Base-by-base conservation (phyloP, 2,797 vertebrate genomes). In the Microctenopoma stevenorrisi region DNA sequence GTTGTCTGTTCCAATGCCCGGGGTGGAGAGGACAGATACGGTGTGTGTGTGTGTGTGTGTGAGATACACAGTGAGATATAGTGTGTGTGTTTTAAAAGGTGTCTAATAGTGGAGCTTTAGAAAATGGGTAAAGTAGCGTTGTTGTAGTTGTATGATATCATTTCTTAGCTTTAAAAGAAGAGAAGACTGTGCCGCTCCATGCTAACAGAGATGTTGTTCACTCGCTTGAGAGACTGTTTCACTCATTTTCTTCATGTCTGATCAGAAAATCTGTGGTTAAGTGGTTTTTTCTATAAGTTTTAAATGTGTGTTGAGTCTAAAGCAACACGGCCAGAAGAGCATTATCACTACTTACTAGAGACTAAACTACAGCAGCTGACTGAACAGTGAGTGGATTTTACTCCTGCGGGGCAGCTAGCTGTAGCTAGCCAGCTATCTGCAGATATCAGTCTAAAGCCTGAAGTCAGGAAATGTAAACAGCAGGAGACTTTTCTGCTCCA, bases 1-100 rank as follows among this genome's bases (percentile, higher is more conserved):
- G 87, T 91, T 89, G 89, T 86, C 84, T 87, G 87, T 91, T 92
- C 89, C 88, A 91, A 79, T 89, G 90, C 89, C 90, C 62, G 55
- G 83, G 89, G 89, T 92, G 89, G 65, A 86, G 81, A 69, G 82
- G 83, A 91, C 88, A 87, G 90, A 90, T 90, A 88, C 84, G 55
- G 69, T 60, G 81, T 47, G 68, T 74, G 68, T 74, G 62, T 57
- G 26, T 40, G 35, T 42, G 68, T 52, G 48, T 60, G 67, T 30
- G 75, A 71, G 75, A 78, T 72, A 58, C 61, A 16, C 18, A 58
- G 46, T 30, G 64, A 72, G 77, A 74, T 69, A 74, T n/a, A n/a
- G 47, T 49, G 16, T 49, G 16, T 43, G 38, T 66, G 37, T 57
- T 35, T 50, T 42, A 65, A 43, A 64, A 66, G 62, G 66, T 72